These are phyloP conservation scores for Loriculus beryllinus DNA, from an alignment of 2,797 vertebrate genomes.

Conservation along the genomic window DNA sequence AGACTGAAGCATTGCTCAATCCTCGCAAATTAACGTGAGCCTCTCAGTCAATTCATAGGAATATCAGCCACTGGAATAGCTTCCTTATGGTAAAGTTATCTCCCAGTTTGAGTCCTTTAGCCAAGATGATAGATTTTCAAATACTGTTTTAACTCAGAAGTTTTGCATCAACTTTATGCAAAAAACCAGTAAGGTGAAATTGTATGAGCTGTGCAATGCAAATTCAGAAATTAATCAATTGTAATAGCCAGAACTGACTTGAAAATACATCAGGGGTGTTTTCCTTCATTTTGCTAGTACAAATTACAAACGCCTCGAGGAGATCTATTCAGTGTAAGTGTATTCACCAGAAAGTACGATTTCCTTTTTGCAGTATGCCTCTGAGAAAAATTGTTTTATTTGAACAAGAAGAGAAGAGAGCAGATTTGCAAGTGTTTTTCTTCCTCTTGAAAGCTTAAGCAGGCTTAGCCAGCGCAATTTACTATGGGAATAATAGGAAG, in stretches of 20 bases:
- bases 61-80: background rate
- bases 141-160: background rate
- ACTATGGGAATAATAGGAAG: background rate
- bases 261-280: background rate
- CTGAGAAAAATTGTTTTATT: background rate
- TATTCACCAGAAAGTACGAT: background rate
- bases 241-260: background rate
- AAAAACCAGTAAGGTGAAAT: background rate
- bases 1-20: background rate
- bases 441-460: background rate
- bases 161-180: background rate
- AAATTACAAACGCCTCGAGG: background rate
- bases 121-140: background rate
- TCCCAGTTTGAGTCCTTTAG: background rate
- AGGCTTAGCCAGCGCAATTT: background rate
- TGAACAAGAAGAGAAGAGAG: background rate
- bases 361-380: background rate
- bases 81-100: background rate
- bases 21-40: fast-evolving
- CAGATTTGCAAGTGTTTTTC: background rate
- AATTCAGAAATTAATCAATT: background rate
- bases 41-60: background rate
- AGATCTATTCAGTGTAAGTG: background rate
- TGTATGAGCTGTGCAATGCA: background rate
- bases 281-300: background rate